Evolutionary conservation across 2,888 invertebrate genomes (phyloP).

Genomic region (Aspidapion aeneum): DNA sequence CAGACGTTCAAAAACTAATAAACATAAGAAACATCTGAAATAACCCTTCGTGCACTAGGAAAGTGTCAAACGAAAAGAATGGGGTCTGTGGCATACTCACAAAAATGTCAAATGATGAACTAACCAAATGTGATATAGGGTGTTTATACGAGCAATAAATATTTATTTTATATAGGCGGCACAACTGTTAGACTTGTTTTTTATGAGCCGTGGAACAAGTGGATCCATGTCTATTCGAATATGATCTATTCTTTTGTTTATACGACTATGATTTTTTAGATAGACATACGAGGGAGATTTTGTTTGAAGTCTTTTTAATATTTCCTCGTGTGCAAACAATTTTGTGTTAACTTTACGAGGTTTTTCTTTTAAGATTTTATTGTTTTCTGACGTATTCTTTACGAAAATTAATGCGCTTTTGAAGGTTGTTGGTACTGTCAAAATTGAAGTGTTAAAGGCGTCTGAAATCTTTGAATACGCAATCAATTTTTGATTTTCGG

Average conservation of each 20-base stretch:
- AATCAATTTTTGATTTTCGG: no score
- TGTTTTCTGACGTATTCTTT: no score
- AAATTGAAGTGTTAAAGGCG: no score
- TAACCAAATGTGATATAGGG: not conserved
- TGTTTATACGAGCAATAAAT: constrained; percentile 23
- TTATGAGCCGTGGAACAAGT: constrained; percentile 25
- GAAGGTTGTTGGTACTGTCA: no score
- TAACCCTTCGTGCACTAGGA: not conserved
- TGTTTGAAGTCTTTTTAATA: no score
- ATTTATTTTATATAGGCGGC: constrained; percentile 26
- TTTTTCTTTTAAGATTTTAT: no score
- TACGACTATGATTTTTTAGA: not conserved
- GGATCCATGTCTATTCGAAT: constrained; percentile 12
- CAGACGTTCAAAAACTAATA: not conserved
- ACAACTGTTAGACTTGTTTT: constrained; percentile 26
- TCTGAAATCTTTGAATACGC: no score
- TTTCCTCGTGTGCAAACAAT: no score
- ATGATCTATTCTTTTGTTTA: not conserved
- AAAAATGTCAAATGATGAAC: not conserved
- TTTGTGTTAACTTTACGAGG: no score
- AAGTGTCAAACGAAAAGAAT: not conserved
- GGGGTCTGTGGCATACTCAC: not conserved
- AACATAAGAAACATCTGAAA: not conserved
- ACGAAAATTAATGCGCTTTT: no score
- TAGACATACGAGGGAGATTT: not conserved